Evolutionary conservation across 2,797 vertebrate genomes (phyloP).

Genomic region (Falco cherrug): DNA sequence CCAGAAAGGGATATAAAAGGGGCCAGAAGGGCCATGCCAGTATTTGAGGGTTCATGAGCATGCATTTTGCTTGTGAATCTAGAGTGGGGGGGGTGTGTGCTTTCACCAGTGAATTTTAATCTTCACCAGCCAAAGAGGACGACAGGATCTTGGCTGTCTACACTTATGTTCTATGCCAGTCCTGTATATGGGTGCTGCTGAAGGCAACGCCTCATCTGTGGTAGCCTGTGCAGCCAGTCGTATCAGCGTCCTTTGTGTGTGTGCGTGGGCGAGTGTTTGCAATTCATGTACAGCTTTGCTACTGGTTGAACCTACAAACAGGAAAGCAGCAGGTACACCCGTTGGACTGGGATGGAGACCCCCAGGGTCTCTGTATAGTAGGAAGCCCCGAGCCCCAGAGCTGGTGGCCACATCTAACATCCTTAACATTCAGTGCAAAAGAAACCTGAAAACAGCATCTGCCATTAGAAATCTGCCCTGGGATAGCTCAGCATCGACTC

Average conservation of each 20-base stretch:
- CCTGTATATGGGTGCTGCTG: neutral
- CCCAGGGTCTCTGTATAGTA: neutral
- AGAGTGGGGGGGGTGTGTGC: accelerated
- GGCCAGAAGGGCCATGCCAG: neutral
- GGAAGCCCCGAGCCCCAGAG: neutral
- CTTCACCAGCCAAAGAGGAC: neutral
- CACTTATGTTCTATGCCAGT: neutral
- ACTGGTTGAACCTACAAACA: neutral
- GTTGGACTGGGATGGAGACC: accelerated
- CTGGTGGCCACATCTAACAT: neutral
- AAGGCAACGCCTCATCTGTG: neutral
- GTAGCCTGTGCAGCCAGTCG: neutral
- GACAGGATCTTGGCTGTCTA: neutral
- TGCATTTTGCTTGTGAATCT: accelerated
- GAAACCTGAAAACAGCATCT: neutral
- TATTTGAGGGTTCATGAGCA: neutral
- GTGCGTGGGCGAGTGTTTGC: neutral
- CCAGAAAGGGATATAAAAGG: neutral
- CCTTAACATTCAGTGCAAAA: neutral
- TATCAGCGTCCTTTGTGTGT: neutral
- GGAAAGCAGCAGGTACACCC: neutral
- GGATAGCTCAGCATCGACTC: constrained; percentile 47
- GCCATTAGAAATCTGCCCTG: neutral
- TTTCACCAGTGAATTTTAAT: neutral
- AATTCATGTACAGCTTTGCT: neutral